Evolutionary conservation across 1,140 invertebrate species (phyloP), one percentile per base, ranked within the genome.

Genomic region (Calycopis cecrops): DNA sequence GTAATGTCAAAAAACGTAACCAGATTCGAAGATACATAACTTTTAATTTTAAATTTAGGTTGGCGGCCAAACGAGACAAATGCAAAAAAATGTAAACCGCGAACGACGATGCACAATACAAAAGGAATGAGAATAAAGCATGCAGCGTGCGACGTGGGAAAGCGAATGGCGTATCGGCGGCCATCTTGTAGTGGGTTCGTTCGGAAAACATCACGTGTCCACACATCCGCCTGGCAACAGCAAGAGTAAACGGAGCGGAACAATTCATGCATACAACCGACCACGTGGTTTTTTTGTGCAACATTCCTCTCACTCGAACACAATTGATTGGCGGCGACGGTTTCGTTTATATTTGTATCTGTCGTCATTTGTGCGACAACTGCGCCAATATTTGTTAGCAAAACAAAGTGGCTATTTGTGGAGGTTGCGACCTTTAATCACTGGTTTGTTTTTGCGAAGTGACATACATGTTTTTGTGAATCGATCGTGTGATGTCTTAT

Each of bases 101-200:
- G 59, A 79, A 82, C 67, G 67, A 66, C 69, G 57, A 68, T 69
- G 67, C 65, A 74, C 69, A 75, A 79, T 78, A 76, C 68, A 79
- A 81, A 80, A 83, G 73, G 80, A 85, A 83, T 68, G 65, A 79
- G 71, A 81, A 79, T 75, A 66, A 80, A 76, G 75, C 76, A 76
- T 78, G 73, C 77, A 67, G 71, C 67, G 73, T 72, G 74, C 77
- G 71, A 83, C 83, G 79, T 86, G 81, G 81, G 81, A 85, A 86
- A 86, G 83, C 83, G 83, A 83, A 84, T 81, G 79, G 80, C 79
- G 70, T 69, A 71, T 69, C 70, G 71, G 70, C 83, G 69, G 83
- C 81, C 81, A 86, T 85, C 72, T 86, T 86, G 79, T 69, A 74
- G 67, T 73, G 62, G 71, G 74, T 67, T 72, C 55, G 73, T 71